Percentiles rank a stretch among this genome's conserved stretches.
Evolutionary conservation across 1,140 invertebrate species (phyloP).

Genomic region (Melipona quadrifasciata): DNA sequence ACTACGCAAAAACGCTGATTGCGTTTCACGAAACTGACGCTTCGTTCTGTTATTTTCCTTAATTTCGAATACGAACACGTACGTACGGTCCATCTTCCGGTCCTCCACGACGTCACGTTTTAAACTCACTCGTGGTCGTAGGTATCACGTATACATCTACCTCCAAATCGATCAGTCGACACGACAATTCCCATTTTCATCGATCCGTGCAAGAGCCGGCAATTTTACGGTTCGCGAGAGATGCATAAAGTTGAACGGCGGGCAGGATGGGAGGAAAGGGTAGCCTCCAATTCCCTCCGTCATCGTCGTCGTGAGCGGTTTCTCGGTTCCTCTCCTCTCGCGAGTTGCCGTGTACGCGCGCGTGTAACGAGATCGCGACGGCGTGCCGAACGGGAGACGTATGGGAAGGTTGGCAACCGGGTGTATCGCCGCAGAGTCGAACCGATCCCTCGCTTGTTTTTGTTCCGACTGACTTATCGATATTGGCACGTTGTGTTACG

Average conservation of each 20-base stretch:
- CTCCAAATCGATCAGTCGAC: neutral
- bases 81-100: neutral
- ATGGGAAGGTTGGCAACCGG: slow-evolving; percentile 45
- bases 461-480: slow-evolving; percentile 68
- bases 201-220: neutral
- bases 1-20: neutral
- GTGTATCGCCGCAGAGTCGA: slow-evolving; percentile 44
- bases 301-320: neutral
- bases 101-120: neutral
- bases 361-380: slow-evolving; percentile 70
- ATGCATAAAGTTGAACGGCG: neutral
- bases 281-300: too few species aligned
- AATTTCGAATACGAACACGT: neutral
- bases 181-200: neutral
- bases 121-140: too few species aligned
- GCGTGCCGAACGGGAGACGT: slow-evolving; percentile 51
- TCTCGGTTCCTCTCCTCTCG: slow-evolving; percentile 13
- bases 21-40: slow-evolving; percentile 14
- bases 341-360: slow-evolving; percentile 45
- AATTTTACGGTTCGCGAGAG: slow-evolving; percentile 8
- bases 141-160: too few species aligned
- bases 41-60: neutral
- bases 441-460: slow-evolving; percentile 67
- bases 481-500: slow-evolving; percentile 69
- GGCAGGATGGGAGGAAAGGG: neutral